Conservation (phyloP, 2,797 vertebrate species). For the Melanotaenia nigrans region DNA sequence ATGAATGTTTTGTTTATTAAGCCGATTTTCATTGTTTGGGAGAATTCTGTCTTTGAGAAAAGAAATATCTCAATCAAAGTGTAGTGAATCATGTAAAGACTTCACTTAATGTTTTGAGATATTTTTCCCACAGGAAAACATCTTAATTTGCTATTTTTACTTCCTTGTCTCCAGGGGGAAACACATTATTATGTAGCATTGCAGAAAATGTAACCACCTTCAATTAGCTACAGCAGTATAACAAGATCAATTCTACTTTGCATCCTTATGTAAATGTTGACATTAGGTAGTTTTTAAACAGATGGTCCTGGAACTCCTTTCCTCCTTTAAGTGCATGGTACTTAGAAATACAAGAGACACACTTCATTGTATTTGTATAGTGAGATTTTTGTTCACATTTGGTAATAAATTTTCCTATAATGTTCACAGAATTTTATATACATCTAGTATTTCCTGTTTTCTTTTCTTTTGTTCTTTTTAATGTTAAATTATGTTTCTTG, state of each 20-base stretch:
- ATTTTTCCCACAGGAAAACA: neutral
- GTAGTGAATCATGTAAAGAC: neutral
- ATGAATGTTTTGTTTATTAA: neutral
- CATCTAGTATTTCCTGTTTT: too few species aligned
- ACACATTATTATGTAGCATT: neutral
- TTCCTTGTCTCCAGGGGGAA: neutral
- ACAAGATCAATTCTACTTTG: neutral
- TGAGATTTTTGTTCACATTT: neutral
- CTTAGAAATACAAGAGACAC: neutral
- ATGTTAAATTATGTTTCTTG: too few species aligned
- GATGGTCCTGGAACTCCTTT: conserved; percentile 1
- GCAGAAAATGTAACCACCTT: neutral
- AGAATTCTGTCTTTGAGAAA: neutral
- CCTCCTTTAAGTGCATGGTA: neutral
- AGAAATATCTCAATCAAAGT: neutral
- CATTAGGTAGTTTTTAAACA: conserved; percentile 27
- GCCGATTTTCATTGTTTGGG: neutral
- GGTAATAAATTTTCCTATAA: too few species aligned
- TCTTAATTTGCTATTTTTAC: neutral
- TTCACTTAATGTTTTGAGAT: neutral
- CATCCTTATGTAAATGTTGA: conserved; percentile 8
- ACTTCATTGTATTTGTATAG: neutral
- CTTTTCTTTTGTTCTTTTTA: too few species aligned
- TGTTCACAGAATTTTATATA: too few species aligned
- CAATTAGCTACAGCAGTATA: neutral